phyloP scores from a whole-genome alignment of 2,113 vertebrate genomes.

The Narcine bancroftii region DNA sequence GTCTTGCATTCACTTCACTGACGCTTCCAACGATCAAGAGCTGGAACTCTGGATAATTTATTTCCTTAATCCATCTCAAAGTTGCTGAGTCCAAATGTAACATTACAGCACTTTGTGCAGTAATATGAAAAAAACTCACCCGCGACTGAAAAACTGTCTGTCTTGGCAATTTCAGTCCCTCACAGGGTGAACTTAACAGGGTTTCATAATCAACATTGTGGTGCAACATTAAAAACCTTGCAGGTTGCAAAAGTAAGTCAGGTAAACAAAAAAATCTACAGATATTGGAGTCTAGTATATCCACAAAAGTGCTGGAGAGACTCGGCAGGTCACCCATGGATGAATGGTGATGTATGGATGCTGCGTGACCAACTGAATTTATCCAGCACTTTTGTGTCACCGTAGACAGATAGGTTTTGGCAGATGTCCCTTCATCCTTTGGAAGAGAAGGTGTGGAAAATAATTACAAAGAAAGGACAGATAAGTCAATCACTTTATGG shows the following conservation, averaged over 20 bases:
- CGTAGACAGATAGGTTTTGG: background rate
- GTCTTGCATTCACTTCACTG: too few species aligned
- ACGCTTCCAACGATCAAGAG: too few species aligned
- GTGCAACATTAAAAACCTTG: background rate
- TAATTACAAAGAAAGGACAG: background rate
- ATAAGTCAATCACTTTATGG: background rate
- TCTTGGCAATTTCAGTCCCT: background rate
- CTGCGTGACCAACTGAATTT: too few species aligned
- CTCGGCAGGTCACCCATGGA: too few species aligned
- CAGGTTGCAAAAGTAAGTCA: background rate
- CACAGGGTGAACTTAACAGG: background rate
- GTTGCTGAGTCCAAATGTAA: background rate
- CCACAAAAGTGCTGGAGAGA: too few species aligned
- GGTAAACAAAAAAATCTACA: too few species aligned
- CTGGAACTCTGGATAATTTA: too few species aligned
- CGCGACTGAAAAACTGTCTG: background rate
- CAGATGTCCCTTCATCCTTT: background rate
- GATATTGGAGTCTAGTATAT: too few species aligned
- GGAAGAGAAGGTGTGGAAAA: background rate
- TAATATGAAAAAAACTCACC: background rate
- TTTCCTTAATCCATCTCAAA: background rate
- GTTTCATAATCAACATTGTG: background rate
- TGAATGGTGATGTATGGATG: too few species aligned
- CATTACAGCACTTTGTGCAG: background rate
- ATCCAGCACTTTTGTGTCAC: too few species aligned